These are phyloP conservation scores for Xiphorhynchus erythropygius DNA, from an alignment of 2,797 vertebrate genomes.

Conservation along the genomic window DNA sequence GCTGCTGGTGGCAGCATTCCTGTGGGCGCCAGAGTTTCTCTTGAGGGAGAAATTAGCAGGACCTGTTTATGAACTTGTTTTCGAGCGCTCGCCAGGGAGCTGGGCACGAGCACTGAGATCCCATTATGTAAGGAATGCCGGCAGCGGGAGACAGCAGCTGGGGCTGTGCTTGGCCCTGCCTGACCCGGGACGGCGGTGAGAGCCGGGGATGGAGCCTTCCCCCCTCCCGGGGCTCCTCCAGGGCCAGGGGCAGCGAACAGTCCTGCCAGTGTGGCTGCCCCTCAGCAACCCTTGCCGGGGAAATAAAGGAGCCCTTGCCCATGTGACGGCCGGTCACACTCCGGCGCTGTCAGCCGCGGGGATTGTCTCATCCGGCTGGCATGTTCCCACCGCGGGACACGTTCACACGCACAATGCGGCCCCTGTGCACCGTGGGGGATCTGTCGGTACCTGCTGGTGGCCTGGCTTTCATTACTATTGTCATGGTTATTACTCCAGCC, in stretches of 20 bases:
- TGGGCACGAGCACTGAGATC: slow-evolving; percentile 56
- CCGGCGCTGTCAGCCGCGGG: not conserved
- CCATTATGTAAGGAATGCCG: slow-evolving; percentile 44
- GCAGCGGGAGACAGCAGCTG: slow-evolving; percentile 41
- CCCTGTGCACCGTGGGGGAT: slow-evolving; percentile 56
- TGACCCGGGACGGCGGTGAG: slow-evolving; percentile 41
- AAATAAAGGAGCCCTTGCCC: slow-evolving; percentile 38
- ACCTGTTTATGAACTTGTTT: slow-evolving; percentile 67
- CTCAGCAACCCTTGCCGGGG: not conserved
- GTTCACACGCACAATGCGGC: slow-evolving; percentile 39
- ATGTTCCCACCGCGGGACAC: slow-evolving; percentile 55
- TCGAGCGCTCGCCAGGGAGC: not conserved
- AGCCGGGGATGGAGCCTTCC: slow-evolving; percentile 26
- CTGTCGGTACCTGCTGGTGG: slow-evolving; percentile 66
- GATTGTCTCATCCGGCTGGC: slow-evolving; percentile 67
- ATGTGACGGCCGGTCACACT: slow-evolving; percentile 11
- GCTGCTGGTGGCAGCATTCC: slow-evolving; percentile 48
- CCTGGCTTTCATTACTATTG: slow-evolving; percentile 58
- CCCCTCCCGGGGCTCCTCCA: not conserved
- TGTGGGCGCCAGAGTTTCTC: slow-evolving; percentile 21
- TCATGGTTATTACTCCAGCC: slow-evolving; percentile 43
- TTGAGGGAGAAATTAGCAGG: slow-evolving; percentile 40
- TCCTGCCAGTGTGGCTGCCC: not conserved
- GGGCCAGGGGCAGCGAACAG: not conserved
- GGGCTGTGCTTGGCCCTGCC: slow-evolving; percentile 26